These are phyloP conservation scores for Tubulanus polymorphus DNA, from an alignment of 2,888 invertebrate species.

Conservation along the genomic window DNA sequence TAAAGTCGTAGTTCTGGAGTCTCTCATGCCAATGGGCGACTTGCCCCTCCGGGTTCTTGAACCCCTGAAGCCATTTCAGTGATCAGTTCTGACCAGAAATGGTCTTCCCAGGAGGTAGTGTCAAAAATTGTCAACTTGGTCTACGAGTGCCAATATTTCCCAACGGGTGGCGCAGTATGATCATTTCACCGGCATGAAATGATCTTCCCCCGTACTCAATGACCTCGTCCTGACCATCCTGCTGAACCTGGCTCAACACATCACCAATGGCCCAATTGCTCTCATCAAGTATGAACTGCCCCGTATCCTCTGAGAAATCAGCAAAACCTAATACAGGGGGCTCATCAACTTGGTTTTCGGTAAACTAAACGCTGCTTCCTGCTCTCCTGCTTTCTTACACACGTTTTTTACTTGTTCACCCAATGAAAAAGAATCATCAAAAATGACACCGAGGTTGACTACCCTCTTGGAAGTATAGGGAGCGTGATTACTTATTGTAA, in stretches of 20 bases:
- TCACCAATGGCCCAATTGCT: conserved; percentile 21
- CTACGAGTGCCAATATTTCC: conserved; percentile 16
- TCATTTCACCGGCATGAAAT: conserved; percentile 5
- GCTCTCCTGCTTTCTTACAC: too few species aligned
- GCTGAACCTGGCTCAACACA: conserved; percentile 20
- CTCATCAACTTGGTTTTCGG: too few species aligned
- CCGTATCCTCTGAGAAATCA: neutral
- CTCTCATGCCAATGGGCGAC: conserved; percentile 15
- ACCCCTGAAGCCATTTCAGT: conserved; percentile 12
- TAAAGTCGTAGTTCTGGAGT: conserved; percentile 14
- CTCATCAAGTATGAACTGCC: conserved; percentile 3
- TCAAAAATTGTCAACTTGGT: conserved; percentile 9
- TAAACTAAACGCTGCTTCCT: too few species aligned
- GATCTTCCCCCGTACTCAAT: conserved; percentile 7
- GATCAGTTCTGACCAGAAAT: conserved; percentile 14
- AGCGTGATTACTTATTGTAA: too few species aligned
- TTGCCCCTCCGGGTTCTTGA: conserved; percentile 12
- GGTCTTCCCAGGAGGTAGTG: conserved; percentile 14
- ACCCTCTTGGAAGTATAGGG: too few species aligned
- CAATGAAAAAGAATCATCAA: too few species aligned
- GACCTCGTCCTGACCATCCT: conserved; percentile 12
- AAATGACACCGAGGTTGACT: too few species aligned
- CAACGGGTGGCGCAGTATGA: conserved; percentile 16
- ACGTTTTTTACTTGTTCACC: too few species aligned
- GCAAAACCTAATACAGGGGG: too few species aligned